A percentile compares a stretch with the other conserved stretches of the same genome.
phyloP scores from a whole-genome alignment of 2,888 invertebrate species.

The Tachina fera region DNA sequence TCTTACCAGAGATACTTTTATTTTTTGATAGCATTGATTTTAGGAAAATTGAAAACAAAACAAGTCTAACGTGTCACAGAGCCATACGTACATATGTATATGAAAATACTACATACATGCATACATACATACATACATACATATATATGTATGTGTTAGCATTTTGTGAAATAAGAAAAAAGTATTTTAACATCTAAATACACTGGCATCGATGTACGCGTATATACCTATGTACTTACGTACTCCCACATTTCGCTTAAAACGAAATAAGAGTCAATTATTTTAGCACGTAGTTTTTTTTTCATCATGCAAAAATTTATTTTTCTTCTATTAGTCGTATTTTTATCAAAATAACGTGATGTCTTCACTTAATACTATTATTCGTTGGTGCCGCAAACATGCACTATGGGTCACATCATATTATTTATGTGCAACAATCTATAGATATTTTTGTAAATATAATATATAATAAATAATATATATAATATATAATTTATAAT shows the following conservation, averaged over 20 bases:
- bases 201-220: no score
- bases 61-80: constrained; percentile 2
- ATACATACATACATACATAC: no score
- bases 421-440: no score
- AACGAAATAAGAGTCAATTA: constrained; percentile 40
- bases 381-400: not conserved
- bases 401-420: not conserved
- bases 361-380: constrained; percentile 33
- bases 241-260: constrained; percentile 11
- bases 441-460: no score
- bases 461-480: no score
- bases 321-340: constrained; percentile 37
- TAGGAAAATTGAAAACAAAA: not conserved
- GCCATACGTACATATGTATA: not conserved
- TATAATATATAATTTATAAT: no score
- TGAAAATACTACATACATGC: no score
- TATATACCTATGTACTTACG: not conserved
- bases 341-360: constrained; percentile 55
- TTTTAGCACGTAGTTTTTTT: constrained; percentile 57
- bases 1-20: not conserved
- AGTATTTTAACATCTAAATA: no score
- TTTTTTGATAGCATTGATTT: constrained; percentile 11
- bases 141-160: no score
- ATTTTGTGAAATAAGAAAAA: not conserved
- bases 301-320: constrained; percentile 14